Base-by-base conservation (phyloP, 2,113 vertebrate species). In the Falcunculus frontatus region DNA sequence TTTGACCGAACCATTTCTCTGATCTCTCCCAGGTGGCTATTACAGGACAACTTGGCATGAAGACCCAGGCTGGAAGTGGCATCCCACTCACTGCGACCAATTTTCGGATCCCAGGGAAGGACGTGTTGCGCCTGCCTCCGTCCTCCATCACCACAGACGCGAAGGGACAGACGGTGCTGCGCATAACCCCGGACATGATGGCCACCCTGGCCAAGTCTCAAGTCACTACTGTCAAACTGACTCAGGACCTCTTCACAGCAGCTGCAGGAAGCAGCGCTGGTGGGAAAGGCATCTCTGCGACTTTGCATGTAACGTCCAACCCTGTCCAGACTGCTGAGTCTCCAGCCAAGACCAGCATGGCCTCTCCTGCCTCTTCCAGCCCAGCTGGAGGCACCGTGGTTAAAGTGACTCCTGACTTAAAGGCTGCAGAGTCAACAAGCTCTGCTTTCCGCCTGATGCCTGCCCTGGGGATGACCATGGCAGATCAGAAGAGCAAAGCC, bases 101-200 rank as follows among this genome's bases (percentile, higher is more conserved):
- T 97, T 98, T 99, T 75, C 98, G 99, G 12, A 99, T 99, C 97
- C 99, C 99, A 70, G 99, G 99, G 7, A 99, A 99, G 96, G 99
- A 99, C 2, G 99, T 99, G 11, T 88, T 99, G 29, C 99, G 99
- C 13, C 98, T 99, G 16, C 99, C 99, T 0, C 98, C 99, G 0
- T 99, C 99, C 39, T 99, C 99, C 78, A 99, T 99, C 97, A 99
- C 99, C 92, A 99, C 99, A 0, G 99, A 99, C 1, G 98, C 99
- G 1, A 99, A 99, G 96, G 99, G 99, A 16, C 99, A 99, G 97
- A 99, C 99, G 0, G 99, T 99, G 89, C 97, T 99, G 84, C 98
- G 99, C 22, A 99, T 99, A 96, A 99, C 99, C 13, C 99, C 99
- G 0, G 99, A 99, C 98, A 99, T 99, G 99, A 99, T 99, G 99